Conservation (phyloP, 2,113 vertebrate species). For the Sturnus vulgaris region DNA sequence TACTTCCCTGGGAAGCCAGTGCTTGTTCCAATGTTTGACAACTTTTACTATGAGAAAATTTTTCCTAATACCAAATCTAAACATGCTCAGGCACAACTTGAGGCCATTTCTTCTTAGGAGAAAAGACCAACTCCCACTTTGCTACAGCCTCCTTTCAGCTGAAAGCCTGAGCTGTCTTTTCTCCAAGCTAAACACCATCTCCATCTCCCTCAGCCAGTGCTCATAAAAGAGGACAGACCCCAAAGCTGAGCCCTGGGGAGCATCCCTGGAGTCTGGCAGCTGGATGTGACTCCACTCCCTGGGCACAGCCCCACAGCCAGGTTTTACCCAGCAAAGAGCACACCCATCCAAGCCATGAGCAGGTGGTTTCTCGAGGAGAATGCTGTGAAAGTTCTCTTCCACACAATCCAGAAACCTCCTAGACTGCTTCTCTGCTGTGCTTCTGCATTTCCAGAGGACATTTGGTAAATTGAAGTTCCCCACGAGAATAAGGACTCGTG, state of each 20-base stretch:
- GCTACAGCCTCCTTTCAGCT: not conserved
- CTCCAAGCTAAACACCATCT: not conserved
- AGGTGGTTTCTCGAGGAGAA: rapidly evolving
- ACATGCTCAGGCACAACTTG: not conserved
- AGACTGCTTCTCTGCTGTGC: not conserved
- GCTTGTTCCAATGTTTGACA: not conserved
- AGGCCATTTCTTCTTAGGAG: not conserved
- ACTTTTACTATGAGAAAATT: not conserved
- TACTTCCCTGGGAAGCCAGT: not conserved
- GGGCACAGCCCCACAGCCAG: rapidly evolving
- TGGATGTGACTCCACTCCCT: not conserved
- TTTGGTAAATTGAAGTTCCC: not conserved
- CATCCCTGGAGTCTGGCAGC: not conserved
- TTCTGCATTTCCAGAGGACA: not conserved
- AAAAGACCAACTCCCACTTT: not conserved
- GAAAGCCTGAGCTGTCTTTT: not conserved
- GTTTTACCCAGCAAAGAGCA: not conserved
- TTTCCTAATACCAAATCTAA: not conserved
- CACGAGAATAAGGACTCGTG: not conserved
- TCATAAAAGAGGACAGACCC: not conserved
- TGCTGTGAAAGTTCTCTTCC: not conserved
- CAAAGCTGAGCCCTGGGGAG: rapidly evolving
- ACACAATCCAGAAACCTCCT: not conserved
- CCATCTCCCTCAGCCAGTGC: not conserved
- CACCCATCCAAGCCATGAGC: not conserved